phyloP scores from a whole-genome alignment of 64 coral and sea anemone genomes.

The Montipora sp. region DNA sequence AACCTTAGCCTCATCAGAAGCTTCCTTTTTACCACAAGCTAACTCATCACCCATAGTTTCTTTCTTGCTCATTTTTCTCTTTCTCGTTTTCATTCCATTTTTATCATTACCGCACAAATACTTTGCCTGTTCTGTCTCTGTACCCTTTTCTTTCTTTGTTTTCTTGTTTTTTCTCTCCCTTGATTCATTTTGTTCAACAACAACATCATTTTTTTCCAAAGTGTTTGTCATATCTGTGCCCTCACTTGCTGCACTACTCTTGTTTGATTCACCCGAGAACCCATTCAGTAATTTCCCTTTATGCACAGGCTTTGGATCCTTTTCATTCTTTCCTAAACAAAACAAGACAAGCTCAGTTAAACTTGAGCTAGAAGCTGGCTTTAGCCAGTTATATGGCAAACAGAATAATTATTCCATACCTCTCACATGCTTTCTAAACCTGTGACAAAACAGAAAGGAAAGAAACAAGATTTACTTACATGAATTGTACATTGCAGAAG shows the following conservation, averaged over 20 bases:
- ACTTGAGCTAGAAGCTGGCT: no score
- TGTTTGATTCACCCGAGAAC: not conserved
- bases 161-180: not conserved
- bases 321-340: not conserved
- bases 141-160: slow-evolving; percentile 3
- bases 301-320: not conserved
- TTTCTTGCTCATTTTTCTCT: not conserved
- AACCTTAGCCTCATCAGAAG: not conserved
- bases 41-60: not conserved
- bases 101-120: not conserved
- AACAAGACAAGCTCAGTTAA: not conserved
- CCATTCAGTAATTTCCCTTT: not conserved
- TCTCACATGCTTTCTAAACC: slow-evolving; percentile 12
- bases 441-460: not conserved
- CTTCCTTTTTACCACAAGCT: not conserved
- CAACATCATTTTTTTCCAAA: not conserved
- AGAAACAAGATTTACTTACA: not conserved
- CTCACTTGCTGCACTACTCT: not conserved
- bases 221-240: not conserved
- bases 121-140: not conserved
- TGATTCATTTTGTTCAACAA: not conserved
- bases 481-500: no score
- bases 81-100: not conserved
- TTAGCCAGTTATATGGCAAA: no score
- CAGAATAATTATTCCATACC: not conserved